phyloP scores from a whole-genome alignment of 2,113 vertebrate genomes.

The Marmota flaviventris region DNA sequence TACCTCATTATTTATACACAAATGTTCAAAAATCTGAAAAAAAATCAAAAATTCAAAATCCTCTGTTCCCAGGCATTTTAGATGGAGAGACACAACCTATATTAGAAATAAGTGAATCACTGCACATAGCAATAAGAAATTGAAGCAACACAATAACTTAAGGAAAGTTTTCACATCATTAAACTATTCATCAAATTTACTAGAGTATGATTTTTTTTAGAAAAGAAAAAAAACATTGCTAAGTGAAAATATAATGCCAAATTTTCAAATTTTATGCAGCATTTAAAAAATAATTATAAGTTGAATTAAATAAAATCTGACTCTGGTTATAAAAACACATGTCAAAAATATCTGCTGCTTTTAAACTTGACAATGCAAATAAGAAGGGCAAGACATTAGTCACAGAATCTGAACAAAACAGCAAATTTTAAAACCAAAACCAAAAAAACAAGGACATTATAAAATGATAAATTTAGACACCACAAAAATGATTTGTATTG shows the following conservation, averaged over 20 bases:
- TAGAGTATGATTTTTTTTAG: background rate
- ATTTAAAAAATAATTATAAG: conserved; percentile 49
- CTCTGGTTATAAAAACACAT: conserved; percentile 49
- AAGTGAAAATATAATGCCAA: conserved; percentile 42
- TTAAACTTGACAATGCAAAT: conserved; percentile 15
- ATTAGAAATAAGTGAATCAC: conserved; percentile 51
- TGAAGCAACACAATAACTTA: conserved; percentile 28
- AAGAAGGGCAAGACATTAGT: conserved; percentile 29
- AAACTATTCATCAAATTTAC: conserved; percentile 4
- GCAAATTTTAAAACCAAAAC: conserved; percentile 11
- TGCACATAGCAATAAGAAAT: background rate
- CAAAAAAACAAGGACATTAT: background rate
- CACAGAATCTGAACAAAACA: background rate
- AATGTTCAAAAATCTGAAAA: background rate
- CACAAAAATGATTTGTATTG: background rate
- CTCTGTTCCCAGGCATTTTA: background rate
- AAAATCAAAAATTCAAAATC: background rate
- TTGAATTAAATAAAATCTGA: conserved; percentile 40
- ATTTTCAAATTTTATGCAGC: background rate
- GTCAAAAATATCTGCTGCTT: background rate
- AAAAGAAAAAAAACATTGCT: background rate
- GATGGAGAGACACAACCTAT: background rate
- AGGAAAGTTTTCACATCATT: conserved; percentile 20
- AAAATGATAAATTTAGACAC: conserved; percentile 14
- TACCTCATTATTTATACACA: background rate